Evolutionary conservation across 2,888 invertebrate species (phyloP), one percentile per base, ranked within the genome.

Genomic region (Iselma pallidipennis): DNA sequence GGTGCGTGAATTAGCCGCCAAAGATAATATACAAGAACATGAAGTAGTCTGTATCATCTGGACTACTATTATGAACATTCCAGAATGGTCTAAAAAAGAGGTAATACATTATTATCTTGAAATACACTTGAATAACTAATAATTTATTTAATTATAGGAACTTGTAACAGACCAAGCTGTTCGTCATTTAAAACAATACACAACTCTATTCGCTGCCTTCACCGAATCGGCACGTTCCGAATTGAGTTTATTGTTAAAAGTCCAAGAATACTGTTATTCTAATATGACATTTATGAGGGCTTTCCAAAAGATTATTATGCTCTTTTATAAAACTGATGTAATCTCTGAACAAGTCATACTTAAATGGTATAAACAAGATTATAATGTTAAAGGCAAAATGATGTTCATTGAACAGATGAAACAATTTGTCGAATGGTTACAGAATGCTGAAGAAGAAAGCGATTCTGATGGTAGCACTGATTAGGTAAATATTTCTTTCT

Each of bases 251-350:
- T 87, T 98, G 77, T 86, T 93, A 71, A 95, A 95, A 84, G 93
- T 97, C 74, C 98, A 98, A 83, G 97, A 98, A 81, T 98, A 93
- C 83, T 98, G 97, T 84, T 98, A 98, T 82, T 96, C 96, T 81
- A 97, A 98, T 86, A 97, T 97, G 96, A 95, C 93, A 82, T 98
- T 98, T 83, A 95, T 98, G 95, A 95, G 95, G 81, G 95, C 95
- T 82, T 98, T 98, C 89, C 95, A 95, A 82, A 97, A 97, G 85
- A 95, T 98, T 77, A 91, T 98, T 76, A 88, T 97, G 83, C 89
- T 97, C 80, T 91, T 97, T 84, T 98, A 98, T 86, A 96, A 95
- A 88, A 94, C 91, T 77, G 96, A 97, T 82, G 94, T 98, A 66
- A 87, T 98, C 72, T 94, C 95, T 26, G 98, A 98, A 85, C 96